Conservation (phyloP, 2,113 vertebrate species). For the Pachyramphus minor region DNA sequence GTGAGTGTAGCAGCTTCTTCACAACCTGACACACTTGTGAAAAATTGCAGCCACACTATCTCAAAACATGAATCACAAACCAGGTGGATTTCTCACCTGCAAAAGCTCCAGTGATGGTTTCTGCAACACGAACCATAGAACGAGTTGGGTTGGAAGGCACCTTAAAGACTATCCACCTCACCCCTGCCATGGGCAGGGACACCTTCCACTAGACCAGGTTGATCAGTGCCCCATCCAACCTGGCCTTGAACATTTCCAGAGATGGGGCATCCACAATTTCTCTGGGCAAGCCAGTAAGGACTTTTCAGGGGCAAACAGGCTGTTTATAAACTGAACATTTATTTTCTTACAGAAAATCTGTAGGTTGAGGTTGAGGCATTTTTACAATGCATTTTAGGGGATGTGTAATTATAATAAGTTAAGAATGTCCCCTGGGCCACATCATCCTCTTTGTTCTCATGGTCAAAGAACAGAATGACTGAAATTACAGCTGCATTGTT, state of each 20-base stretch:
- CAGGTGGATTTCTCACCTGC: neutral
- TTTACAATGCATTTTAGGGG: neutral
- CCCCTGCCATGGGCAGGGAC: neutral
- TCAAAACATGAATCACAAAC: neutral
- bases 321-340: neutral
- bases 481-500: neutral
- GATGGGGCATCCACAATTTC: neutral
- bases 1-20: neutral
- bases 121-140: neutral
- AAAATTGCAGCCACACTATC: neutral
- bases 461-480: slow-evolving; percentile 5
- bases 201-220: neutral
- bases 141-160: neutral
- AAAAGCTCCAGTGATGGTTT: neutral
- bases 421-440: neutral
- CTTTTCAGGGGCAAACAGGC: neutral
- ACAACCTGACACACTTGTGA: neutral
- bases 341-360: neutral
- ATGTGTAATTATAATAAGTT: neutral
- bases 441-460: neutral
- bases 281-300: neutral
- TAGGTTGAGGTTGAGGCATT: neutral
- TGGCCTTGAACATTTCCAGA: neutral
- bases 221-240: neutral
- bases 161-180: neutral